Conservation (phyloP, 1,140 invertebrate genomes). For the Branchinecta lynchi region DNA sequence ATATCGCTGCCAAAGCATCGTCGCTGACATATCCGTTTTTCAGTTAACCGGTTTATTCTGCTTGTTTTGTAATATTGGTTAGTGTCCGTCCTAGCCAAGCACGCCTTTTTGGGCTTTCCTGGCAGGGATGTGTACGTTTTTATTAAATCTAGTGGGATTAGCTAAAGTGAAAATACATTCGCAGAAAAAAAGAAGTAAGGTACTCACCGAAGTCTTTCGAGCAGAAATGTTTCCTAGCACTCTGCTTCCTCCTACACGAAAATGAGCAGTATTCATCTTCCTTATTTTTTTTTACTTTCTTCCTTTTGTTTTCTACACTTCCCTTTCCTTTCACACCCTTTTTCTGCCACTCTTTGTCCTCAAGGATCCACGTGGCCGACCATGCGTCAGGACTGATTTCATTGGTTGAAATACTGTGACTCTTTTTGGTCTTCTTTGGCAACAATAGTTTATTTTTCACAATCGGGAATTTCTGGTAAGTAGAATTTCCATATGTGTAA, state of each 20-base stretch:
- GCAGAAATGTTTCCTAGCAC: slow-evolving; percentile 24
- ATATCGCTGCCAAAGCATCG: too few species aligned
- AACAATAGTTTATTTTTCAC: not conserved
- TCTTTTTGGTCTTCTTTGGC: slow-evolving; percentile 14
- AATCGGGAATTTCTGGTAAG: slow-evolving; percentile 8
- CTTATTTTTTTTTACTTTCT: slow-evolving; percentile 20
- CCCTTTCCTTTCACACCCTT: not conserved
- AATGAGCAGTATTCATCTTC: slow-evolving; percentile 12
- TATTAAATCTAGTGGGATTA: too few species aligned
- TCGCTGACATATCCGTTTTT: too few species aligned
- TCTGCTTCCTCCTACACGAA: slow-evolving; percentile 21
- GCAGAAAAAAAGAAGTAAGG: not conserved
- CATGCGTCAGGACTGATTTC: slow-evolving; percentile 5
- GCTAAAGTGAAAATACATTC: too few species aligned
- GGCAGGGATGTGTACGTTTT: too few species aligned
- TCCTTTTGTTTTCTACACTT: slow-evolving; percentile 3
- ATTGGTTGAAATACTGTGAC: slow-evolving; percentile 1
- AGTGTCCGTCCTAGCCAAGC: too few species aligned
- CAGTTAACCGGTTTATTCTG: too few species aligned
- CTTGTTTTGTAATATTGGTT: too few species aligned
- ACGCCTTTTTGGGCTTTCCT: too few species aligned
- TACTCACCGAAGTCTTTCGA: slow-evolving; percentile 25
- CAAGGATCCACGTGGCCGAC: not conserved
- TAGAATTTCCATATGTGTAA: not conserved
- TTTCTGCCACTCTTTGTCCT: not conserved